Percentiles rank a stretch among this genome's conserved stretches.
Conservation (phyloP, 2,797 vertebrate species). For the Rhadinocentrus ornatus region DNA sequence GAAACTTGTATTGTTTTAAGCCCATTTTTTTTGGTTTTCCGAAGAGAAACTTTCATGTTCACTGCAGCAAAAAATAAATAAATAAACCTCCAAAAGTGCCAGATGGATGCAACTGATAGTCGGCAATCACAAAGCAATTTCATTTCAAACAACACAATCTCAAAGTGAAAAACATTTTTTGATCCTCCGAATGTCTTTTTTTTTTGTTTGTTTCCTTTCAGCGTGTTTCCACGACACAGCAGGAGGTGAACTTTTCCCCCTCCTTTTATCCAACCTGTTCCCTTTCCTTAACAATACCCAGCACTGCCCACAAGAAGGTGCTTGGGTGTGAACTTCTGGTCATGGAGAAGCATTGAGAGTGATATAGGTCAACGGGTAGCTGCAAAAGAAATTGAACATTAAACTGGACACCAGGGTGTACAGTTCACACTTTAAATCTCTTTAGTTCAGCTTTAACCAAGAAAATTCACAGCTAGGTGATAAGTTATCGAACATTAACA, state of each 20-base stretch:
- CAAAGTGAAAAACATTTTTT: conserved; percentile 6
- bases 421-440: too few relatives aligned
- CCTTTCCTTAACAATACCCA: conserved; percentile 45
- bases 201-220: conserved; percentile 12
- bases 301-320: conserved; percentile 33
- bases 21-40: conserved; percentile 10
- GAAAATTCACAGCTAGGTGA: background rate
- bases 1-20: background rate
- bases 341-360: background rate
- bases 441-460: background rate
- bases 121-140: conserved; percentile 19
- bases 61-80: background rate
- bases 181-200: conserved; percentile 1
- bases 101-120: conserved; percentile 25
- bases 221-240: conserved; percentile 26
- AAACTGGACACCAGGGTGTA: background rate
- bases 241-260: conserved; percentile 22
- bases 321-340: conserved; percentile 1
- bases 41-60: background rate
- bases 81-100: background rate
- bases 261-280: conserved; percentile 32
- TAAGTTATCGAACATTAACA: conserved; percentile 7
- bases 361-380: too few relatives aligned
- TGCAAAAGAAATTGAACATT: background rate
- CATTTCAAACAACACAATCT: conserved; percentile 17